Evolutionary conservation across 2,797 vertebrate species (phyloP).

Genomic region (Bucorvus abyssinicus): DNA sequence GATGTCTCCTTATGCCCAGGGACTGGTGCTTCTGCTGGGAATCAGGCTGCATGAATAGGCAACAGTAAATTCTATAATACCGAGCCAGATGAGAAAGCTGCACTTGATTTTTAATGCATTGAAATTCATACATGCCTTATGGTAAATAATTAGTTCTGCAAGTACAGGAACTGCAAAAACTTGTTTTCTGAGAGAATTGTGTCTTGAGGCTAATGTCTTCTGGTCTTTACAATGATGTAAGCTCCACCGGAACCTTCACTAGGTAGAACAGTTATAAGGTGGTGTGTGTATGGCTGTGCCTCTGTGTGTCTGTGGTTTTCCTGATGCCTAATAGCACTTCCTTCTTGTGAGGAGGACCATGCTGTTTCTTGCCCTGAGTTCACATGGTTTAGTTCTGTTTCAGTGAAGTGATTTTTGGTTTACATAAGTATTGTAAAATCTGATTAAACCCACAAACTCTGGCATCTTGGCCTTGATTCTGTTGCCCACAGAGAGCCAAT

Average conservation of each 20-base stretch:
- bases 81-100: background rate
- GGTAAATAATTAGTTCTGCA: background rate
- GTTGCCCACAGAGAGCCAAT: background rate
- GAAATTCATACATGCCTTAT: background rate
- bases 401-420: background rate
- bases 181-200: background rate
- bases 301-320: background rate
- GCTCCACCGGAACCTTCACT: background rate
- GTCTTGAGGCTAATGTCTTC: background rate
- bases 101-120: background rate
- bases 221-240: background rate
- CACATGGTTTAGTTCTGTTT: background rate
- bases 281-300: background rate
- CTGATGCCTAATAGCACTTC: background rate
- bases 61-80: background rate
- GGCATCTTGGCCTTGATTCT: background rate
- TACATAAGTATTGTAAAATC: background rate
- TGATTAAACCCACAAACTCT: background rate
- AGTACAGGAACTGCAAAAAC: background rate
- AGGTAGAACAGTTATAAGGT: background rate
- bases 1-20: background rate
- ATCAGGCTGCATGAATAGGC: background rate
- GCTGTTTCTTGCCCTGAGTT: background rate
- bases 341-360: background rate
- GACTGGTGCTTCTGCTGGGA: background rate